These are phyloP conservation scores for Theocolax elegans DNA, from an alignment of 1,140 invertebrate species.

Conservation along the genomic window DNA sequence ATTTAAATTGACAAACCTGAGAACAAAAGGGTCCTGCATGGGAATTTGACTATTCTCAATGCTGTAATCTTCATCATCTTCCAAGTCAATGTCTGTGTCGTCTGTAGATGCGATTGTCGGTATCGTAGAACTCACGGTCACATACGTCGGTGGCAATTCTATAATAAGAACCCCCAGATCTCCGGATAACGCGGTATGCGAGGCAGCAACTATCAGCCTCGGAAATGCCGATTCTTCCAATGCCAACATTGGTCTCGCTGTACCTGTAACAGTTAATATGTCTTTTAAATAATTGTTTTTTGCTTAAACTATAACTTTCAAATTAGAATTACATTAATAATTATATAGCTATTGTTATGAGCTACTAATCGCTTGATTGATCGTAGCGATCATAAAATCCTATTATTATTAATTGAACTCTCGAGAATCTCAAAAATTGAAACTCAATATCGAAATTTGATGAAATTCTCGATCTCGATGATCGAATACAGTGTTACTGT, in stretches of 20 bases:
- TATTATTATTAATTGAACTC: no score
- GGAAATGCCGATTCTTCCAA: slow-evolving; percentile 50
- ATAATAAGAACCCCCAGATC: slow-evolving; percentile 72
- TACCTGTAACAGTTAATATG: slow-evolving; percentile 46
- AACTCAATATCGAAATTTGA: no score
- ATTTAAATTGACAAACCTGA: slow-evolving; percentile 53
- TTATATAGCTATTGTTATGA: no score
- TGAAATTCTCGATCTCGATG: no score
- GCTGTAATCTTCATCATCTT: slow-evolving; percentile 38
- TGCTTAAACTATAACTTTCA: no score
- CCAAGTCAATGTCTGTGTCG: slow-evolving; percentile 40
- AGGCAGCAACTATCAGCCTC: slow-evolving; percentile 60
- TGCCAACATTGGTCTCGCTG: slow-evolving; percentile 50
- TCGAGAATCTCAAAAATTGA: no score
- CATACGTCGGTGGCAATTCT: slow-evolving; percentile 46
- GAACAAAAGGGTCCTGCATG: slow-evolving; percentile 46
- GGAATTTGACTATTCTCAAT: slow-evolving; percentile 30
- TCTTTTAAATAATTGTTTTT: not conserved
- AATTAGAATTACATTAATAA: no score
- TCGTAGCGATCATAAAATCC: no score
- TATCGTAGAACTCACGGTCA: slow-evolving; percentile 23
- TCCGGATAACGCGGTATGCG: slow-evolving; percentile 75
- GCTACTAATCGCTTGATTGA: no score
- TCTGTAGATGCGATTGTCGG: slow-evolving; percentile 39
- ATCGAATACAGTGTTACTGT: no score